These are phyloP conservation scores for Gymnoscelis rufifasciata DNA, from an alignment of 2,888 invertebrate genomes.

Conservation along the genomic window DNA sequence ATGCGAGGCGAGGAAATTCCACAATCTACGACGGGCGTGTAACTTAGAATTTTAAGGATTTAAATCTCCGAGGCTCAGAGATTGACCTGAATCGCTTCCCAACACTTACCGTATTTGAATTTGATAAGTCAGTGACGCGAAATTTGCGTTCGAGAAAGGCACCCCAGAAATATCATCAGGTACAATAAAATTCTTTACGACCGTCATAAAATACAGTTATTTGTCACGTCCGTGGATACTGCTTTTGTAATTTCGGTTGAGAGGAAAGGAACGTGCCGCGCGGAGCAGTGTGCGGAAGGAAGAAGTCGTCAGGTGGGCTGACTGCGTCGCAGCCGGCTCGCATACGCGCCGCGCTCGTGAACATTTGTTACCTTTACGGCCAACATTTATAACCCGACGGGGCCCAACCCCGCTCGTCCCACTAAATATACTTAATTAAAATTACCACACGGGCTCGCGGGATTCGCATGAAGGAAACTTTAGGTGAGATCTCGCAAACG, in stretches of 20 bases:
- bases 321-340: constrained; percentile 38
- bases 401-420: constrained; percentile 51
- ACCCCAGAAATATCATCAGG: constrained; percentile 15
- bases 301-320: constrained; percentile 47
- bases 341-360: constrained; percentile 32
- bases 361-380: constrained; percentile 67
- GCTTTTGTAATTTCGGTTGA: constrained; percentile 34
- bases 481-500: constrained; percentile 35
- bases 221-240: constrained; percentile 31
- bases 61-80: constrained; percentile 54
- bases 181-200: constrained; percentile 28
- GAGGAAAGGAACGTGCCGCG: constrained; percentile 37
- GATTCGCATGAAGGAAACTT: constrained; percentile 53
- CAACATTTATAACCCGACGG: constrained; percentile 59
- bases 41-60: constrained; percentile 59
- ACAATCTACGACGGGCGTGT: constrained; percentile 46
- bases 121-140: constrained; percentile 23
- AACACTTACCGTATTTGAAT: constrained; percentile 31
- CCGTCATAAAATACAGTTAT: constrained; percentile 32
- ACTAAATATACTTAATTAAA: constrained; percentile 74
- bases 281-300: constrained; percentile 45
- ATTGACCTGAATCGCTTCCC: constrained; percentile 46
- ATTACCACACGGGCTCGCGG: constrained; percentile 62
- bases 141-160: constrained; percentile 19
- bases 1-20: constrained; percentile 53